Evolutionary conservation across 2,888 invertebrate genomes (phyloP).

Genomic region (Rhyacophila evoluta): DNA sequence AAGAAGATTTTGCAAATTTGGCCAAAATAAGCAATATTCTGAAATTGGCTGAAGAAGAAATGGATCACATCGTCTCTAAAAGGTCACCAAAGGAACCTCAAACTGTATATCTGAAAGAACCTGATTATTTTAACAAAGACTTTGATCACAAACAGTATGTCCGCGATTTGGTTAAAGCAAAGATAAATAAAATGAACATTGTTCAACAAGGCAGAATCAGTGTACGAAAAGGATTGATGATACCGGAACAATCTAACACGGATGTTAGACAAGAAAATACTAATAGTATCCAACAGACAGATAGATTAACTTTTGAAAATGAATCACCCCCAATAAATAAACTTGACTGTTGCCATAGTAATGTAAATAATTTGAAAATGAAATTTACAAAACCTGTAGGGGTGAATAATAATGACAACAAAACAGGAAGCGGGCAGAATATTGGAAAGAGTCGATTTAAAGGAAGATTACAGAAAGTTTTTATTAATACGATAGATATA

Average conservation of each 20-base stretch:
- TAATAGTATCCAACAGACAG: not conserved
- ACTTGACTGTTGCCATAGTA: not conserved
- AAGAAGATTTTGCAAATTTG: slow-evolving; percentile 63
- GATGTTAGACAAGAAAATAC: slow-evolving; percentile 55
- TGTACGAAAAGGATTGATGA: slow-evolving; percentile 29
- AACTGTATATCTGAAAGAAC: slow-evolving; percentile 60
- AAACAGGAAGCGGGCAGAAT: not conserved
- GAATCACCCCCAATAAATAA: slow-evolving; percentile 50
- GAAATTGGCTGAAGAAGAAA: slow-evolving; percentile 67
- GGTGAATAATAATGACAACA: not conserved
- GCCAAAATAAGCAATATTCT: slow-evolving; percentile 66
- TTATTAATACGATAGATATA: not conserved
- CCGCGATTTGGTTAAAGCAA: slow-evolving; percentile 67
- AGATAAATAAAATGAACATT: slow-evolving; percentile 62
- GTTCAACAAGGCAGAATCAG: slow-evolving; percentile 40
- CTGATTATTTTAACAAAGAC: slow-evolving; percentile 65
- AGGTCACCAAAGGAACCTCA: slow-evolving; percentile 62
- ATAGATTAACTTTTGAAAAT: slow-evolving; percentile 49
- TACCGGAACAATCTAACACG: not conserved
- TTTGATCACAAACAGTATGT: slow-evolving; percentile 68
- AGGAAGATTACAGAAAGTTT: not conserved
- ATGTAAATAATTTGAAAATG: not conserved
- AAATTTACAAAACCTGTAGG: not conserved
- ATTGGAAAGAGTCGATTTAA: not conserved
- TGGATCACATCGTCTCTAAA: slow-evolving; percentile 65